These are phyloP conservation scores for Pseudorasbora parva DNA, from an alignment of 2,113 vertebrate species.

Conservation along the genomic window DNA sequence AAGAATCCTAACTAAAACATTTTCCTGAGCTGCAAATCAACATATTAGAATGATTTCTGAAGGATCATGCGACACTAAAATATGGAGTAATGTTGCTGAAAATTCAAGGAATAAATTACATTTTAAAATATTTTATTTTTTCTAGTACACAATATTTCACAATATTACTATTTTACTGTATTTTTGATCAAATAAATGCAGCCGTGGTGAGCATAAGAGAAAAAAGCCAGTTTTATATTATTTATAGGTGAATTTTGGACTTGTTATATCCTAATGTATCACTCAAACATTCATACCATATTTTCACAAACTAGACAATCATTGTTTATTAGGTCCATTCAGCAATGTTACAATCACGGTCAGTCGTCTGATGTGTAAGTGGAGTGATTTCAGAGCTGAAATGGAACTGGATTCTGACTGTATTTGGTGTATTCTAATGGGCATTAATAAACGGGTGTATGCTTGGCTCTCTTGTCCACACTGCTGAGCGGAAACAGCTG, in stretches of 20 bases:
- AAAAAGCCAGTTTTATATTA: neutral
- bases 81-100: no score
- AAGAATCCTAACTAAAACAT: no score
- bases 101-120: neutral
- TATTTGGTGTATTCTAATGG: conserved; percentile 21
- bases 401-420: conserved; percentile 10
- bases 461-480: conserved; percentile 21
- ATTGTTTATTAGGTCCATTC: neutral
- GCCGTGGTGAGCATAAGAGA: neutral
- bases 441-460: conserved; percentile 31
- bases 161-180: neutral
- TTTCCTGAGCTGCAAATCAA: no score
- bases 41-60: no score
- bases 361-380: neutral
- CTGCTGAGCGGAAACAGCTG: conserved; percentile 53
- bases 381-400: conserved; percentile 39
- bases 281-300: neutral
- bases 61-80: no score
- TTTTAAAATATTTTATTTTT: no score
- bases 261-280: neutral
- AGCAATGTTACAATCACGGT: neutral
- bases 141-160: neutral
- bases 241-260: neutral
- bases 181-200: neutral
- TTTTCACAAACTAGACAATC: neutral